Evolutionary conservation across 2,113 vertebrate species (phyloP), one percentile per base, ranked within the genome.

Genomic region (Saimiri boliviensis): DNA sequence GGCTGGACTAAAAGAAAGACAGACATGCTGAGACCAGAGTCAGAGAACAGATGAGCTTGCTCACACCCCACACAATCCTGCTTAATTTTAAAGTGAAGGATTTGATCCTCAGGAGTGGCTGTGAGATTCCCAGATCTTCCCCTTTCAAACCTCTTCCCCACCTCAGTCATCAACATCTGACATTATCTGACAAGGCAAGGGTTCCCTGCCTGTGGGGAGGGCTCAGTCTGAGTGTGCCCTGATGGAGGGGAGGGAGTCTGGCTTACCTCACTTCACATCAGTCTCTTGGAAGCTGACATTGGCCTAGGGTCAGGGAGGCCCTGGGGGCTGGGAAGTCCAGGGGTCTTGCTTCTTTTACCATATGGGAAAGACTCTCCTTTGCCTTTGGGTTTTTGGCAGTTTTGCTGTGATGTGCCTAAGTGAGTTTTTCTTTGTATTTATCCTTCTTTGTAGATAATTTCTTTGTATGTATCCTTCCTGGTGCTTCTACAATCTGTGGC

Each of bases 381-480:
- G 37, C 76, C 76, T 92, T 92, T 74, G 81, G 47, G 40, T 76
- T 89, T 86, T 86, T 8, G 60, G 68, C 49, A 32, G 81, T 95
- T 76, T 89, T 54, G 73, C 85, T n/a, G 17, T 27, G 52, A 89
- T 35, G 63, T 66, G 32, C 60, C 7, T 8, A 37, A 32, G 52
- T 79, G 42, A 19, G 40, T 77, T 91, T 95, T 74, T 86, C 74
- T 91, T 89, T 90, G 37, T 85, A 45, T 80, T 92, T 90, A 20
- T 87, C n/a, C 27, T 89, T 56, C 37, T 66, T 79, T 25, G 80
- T 40, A 73, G n/a, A 37, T 40, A 40, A 11, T 25, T 47, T 40
- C 37, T 73, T 76, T 16, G 25, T 76, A 76, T 17, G 7, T 47
- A 30, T 76, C 25, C 73, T 68, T 76, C 68, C 86, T 71, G 42